phyloP scores from a whole-genome alignment of 2,888 invertebrate species.

The Chirona hameri region DNA sequence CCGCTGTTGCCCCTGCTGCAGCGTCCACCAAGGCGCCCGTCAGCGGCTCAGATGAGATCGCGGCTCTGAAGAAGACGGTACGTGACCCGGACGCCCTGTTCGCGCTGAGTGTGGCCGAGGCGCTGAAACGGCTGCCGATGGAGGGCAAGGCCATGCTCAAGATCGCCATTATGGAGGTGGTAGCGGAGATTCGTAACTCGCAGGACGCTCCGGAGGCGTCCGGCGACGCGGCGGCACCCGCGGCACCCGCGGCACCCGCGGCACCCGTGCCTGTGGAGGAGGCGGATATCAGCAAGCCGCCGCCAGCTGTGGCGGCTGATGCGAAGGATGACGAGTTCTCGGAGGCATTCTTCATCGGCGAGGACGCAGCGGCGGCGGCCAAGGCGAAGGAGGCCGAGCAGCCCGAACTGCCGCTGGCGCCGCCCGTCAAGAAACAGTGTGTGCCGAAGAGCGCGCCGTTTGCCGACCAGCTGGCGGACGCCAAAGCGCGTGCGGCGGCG shows the following conservation, averaged over 20 bases:
- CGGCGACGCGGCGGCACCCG: neutral
- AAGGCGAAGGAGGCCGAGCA: neutral
- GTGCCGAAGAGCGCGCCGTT: neutral
- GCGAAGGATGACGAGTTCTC: neutral
- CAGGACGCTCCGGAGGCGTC: neutral
- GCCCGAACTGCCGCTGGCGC: neutral
- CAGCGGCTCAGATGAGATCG: neutral
- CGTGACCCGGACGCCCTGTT: neutral
- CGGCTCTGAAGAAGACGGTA: neutral
- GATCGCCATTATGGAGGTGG: slow-evolving; percentile 4
- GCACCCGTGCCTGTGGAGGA: too few relatives aligned
- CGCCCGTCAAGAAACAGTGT: slow-evolving; percentile 13
- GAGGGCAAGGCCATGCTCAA: neutral
- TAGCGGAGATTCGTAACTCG: neutral
- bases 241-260: neutral
- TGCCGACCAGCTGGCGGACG: neutral
- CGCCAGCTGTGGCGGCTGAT: neutral
- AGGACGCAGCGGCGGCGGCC: neutral
- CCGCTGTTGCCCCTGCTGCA: too few relatives aligned
- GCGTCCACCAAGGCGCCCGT: neutral
- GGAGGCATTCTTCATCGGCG: slow-evolving; percentile 12
- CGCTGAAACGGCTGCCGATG: neutral
- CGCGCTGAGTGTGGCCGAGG: slow-evolving; percentile 7
- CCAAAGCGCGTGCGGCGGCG: slow-evolving; percentile 13
- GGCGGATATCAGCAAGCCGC: neutral